Evolutionary conservation across 1,140 invertebrate genomes (phyloP).

Genomic region (Branchinecta lynchi): DNA sequence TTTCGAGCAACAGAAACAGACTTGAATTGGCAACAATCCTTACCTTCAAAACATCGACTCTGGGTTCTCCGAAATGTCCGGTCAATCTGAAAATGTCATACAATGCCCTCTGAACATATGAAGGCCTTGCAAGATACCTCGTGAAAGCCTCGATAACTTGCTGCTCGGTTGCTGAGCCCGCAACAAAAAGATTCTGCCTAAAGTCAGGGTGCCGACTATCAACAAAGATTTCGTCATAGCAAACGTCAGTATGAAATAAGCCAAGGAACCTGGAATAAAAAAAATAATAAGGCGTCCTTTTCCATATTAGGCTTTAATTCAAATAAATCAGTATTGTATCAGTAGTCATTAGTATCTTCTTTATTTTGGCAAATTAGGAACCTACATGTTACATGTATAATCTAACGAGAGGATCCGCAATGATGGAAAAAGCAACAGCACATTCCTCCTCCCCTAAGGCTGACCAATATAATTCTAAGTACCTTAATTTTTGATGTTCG

Average conservation of each 20-base stretch:
- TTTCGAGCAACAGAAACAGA: too few relatives aligned
- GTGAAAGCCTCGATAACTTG: constrained; percentile 47
- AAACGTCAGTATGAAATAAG: constrained; percentile 42
- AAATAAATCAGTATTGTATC: too few relatives aligned
- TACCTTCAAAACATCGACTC: constrained; percentile 46
- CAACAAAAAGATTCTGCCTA: constrained; percentile 36
- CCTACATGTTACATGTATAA: too few relatives aligned
- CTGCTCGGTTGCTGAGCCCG: constrained; percentile 43
- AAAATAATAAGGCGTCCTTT: background rate
- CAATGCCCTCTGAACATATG: constrained; percentile 53
- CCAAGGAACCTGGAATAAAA: constrained; percentile 41
- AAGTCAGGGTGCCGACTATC: constrained; percentile 33
- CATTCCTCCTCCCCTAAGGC: too few relatives aligned
- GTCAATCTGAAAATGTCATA: constrained; percentile 54
- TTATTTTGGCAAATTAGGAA: too few relatives aligned
- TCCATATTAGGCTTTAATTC: too few relatives aligned
- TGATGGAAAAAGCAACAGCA: too few relatives aligned
- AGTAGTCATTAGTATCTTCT: too few relatives aligned
- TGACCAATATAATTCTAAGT: background rate
- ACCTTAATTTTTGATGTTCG: constrained; percentile 24
- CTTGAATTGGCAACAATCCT: background rate
- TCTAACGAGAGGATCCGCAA: too few relatives aligned
- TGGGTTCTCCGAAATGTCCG: constrained; percentile 39
- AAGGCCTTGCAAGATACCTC: constrained; percentile 42
- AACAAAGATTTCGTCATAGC: constrained; percentile 40